phyloP scores from a whole-genome alignment of 2,888 invertebrate genomes.

The Andrena haemorrhoa region DNA sequence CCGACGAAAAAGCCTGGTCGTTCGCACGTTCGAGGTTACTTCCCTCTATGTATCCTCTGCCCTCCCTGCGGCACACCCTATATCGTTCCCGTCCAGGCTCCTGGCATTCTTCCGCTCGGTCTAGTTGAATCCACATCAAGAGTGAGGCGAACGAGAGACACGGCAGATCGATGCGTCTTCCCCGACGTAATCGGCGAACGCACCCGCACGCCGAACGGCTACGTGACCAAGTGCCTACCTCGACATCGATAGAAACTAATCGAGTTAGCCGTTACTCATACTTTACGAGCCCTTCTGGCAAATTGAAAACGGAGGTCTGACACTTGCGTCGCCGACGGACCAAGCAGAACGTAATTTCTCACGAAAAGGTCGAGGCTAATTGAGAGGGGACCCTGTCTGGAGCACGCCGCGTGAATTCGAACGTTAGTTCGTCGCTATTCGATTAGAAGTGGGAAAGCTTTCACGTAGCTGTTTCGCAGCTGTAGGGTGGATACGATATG shows the following conservation, averaged over 20 bases:
- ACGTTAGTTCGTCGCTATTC: too few relatives aligned
- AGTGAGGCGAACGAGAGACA: constrained; percentile 19
- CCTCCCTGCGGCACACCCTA: not conserved
- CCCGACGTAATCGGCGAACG: constrained; percentile 70
- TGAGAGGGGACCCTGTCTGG: constrained; percentile 1
- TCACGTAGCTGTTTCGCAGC: too few relatives aligned
- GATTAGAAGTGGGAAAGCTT: too few relatives aligned
- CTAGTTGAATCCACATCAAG: constrained; percentile 28
- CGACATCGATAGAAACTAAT: constrained; percentile 44
- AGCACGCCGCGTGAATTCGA: too few relatives aligned
- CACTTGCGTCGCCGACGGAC: constrained; percentile 18
- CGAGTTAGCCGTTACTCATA: constrained; percentile 40
- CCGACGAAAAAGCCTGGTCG: constrained; percentile 48
- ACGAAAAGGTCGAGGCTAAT: constrained; percentile 9
- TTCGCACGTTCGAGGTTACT: constrained; percentile 64
- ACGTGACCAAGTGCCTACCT: constrained; percentile 60
- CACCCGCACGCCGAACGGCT: constrained; percentile 32
- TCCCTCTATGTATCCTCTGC: not conserved
- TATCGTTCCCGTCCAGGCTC: too few relatives aligned
- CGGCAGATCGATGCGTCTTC: constrained; percentile 56
- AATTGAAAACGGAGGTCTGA: constrained; percentile 46
- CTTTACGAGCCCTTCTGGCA: constrained; percentile 26
- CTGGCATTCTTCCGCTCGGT: constrained; percentile 43
- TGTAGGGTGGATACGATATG: too few relatives aligned
- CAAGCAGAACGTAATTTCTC: too few relatives aligned